A percentile compares a stretch with the other conserved stretches of the same genome.
These are phyloP conservation scores for Sinocyclocheilus maitianheensis DNA, from an alignment of 2,113 vertebrate species.

Conservation along the genomic window DNA sequence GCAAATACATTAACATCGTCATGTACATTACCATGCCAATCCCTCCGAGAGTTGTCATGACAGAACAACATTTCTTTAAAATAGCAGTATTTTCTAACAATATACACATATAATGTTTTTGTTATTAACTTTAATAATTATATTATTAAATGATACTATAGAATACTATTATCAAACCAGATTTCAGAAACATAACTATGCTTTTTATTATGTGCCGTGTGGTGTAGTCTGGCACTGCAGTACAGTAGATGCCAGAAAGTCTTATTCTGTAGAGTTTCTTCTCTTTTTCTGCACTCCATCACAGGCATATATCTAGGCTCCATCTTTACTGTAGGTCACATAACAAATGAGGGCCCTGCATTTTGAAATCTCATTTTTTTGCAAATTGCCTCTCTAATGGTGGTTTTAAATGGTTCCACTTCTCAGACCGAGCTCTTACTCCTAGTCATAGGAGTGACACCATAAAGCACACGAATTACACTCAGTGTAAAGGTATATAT, in stretches of 20 bases:
- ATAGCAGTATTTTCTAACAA: neutral
- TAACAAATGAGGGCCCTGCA: constrained; percentile 16
- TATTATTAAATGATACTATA: neutral
- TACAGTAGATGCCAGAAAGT: neutral
- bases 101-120: neutral
- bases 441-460: neutral
- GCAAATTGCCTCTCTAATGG: constrained; percentile 9
- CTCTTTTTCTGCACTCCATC: neutral
- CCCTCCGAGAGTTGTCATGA: no score
- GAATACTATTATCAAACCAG: neutral
- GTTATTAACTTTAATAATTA: neutral
- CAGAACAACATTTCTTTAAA: no score
- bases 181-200: neutral
- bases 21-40: no score
- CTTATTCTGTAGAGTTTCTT: neutral
- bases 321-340: neutral
- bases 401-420: constrained; percentile 1
- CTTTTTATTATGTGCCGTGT: neutral
- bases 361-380: neutral
- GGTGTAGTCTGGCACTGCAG: neutral
- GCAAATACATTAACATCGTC: no score
- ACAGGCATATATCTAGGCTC: neutral
- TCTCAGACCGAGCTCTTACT: neutral
- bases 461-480: neutral
- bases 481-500: neutral